Base-by-base conservation (phyloP, 2,797 vertebrate species). In the Mormyrops boulengeri region DNA sequence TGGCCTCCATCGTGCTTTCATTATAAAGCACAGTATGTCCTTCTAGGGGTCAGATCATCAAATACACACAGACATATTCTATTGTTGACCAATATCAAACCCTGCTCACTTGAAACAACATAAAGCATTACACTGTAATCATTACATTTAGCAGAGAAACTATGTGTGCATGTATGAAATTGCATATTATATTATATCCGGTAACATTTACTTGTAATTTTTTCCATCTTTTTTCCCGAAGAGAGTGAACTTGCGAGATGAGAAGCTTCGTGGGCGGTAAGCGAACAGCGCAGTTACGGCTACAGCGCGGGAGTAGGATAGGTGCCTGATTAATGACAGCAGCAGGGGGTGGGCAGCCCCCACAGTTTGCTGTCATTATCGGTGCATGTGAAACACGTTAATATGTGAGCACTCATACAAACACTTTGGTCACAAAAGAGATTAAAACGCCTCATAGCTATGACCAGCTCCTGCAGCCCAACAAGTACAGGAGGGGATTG, bases 161-260 rank as follows among this genome's bases (percentile, higher is more conserved):
- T 17, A 6, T 77, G 38, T 77, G 69, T 30, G 26, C 26, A 11
- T 66, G 60, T 80, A 17, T 4, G 7, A 47, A 84, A 84, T 22
- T n/a, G 19, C 17, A 9, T 84, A n/a, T 84, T 84, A n/a, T 49
- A 26, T 84, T 47, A 85, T 44, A 85, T 9, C 19, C 1, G 52
- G 55, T n/a, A 52, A 85, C 44, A 85, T n/a, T 85, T 19, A 53
- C 14, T 9, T 60, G 4, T 89, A 8, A 62, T 52, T 57, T 52
- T 91, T 26, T 49, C 26, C 12, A 62, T 55, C 88, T 89, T 89
- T 88, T 87, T 89, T 88, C 93, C 91, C 38, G 26, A 94, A 96
- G 96, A 95, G 93, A 93, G 94, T 96, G 93, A 94, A 89, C 88
- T 90, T 93, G 86, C 93, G 89, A 85, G 92, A 93, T 69, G 84